These are phyloP conservation scores for Aspidapion aeneum DNA, from an alignment of 2,888 invertebrate genomes.

Conservation along the genomic window DNA sequence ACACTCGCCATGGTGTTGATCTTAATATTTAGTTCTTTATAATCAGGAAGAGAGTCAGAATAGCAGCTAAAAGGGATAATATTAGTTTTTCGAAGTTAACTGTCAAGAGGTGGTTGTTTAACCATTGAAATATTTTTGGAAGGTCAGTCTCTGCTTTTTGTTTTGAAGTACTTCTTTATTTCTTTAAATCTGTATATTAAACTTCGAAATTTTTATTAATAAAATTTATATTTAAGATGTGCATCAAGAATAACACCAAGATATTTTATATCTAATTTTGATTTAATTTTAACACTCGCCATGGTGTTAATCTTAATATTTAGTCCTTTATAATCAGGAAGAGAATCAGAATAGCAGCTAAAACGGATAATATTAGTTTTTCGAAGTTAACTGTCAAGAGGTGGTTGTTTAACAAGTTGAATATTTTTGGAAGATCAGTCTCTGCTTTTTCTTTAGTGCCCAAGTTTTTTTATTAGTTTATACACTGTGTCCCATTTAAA, in stretches of 20 bases:
- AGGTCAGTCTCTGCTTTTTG: conserved; percentile 1
- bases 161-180: no score
- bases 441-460: background rate
- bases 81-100: background rate
- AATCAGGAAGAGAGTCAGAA: no score
- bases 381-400: background rate
- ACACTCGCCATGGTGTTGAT: background rate
- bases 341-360: background rate
- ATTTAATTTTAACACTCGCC: background rate
- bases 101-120: background rate
- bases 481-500: no score
- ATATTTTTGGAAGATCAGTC: background rate
- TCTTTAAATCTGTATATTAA: background rate
- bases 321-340: no score
- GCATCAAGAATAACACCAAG: no score
- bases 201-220: background rate
- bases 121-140: background rate
- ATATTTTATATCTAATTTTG: background rate
- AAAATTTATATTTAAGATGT: no score
- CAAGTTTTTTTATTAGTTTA: background rate
- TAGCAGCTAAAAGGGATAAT: background rate
- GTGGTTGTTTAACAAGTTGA: background rate
- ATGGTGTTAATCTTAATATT: background rate
- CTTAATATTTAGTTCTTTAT: no score
- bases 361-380: conserved; percentile 1